Evolutionary conservation across 2,113 vertebrate species (phyloP).

Genomic region (Aptenodytes forsteri): DNA sequence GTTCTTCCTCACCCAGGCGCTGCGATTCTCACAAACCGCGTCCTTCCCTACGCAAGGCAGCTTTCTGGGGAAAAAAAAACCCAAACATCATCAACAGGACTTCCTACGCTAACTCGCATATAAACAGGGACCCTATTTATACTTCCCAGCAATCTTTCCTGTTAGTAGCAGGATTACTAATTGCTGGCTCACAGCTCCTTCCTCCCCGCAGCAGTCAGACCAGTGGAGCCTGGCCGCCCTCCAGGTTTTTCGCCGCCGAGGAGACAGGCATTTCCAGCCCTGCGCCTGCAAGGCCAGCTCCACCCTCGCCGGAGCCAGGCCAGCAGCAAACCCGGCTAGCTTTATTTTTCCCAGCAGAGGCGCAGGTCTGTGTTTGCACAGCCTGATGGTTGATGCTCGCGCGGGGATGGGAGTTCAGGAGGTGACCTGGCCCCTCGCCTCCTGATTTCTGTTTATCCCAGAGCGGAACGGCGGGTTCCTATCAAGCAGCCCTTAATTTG

Average conservation of each 20-base stretch:
- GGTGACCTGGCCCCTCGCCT: neutral
- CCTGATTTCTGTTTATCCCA: neutral
- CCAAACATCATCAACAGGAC: neutral
- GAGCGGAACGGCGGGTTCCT: neutral
- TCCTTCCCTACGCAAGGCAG: neutral
- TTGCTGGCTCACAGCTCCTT: constrained; percentile 58
- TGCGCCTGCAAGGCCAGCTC: neutral
- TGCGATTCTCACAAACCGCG: rapidly evolving
- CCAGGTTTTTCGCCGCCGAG: neutral
- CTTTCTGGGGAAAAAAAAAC: neutral
- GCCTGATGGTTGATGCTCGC: neutral
- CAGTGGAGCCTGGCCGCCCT: neutral
- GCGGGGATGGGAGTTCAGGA: neutral
- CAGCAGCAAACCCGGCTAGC: neutral
- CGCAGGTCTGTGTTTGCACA: neutral
- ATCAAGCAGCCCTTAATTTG: neutral
- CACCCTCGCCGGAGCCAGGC: neutral
- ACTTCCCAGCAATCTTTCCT: constrained; percentile 62
- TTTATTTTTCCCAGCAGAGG: neutral
- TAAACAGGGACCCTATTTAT: constrained; percentile 58
- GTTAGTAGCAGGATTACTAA: constrained; percentile 57
- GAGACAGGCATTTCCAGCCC: constrained; percentile 38
- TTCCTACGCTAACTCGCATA: neutral
- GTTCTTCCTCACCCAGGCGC: neutral
- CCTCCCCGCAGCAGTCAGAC: constrained; percentile 14